Conservation (phyloP, 1,140 invertebrate species). For the Zaprionus ghesquierei region DNA sequence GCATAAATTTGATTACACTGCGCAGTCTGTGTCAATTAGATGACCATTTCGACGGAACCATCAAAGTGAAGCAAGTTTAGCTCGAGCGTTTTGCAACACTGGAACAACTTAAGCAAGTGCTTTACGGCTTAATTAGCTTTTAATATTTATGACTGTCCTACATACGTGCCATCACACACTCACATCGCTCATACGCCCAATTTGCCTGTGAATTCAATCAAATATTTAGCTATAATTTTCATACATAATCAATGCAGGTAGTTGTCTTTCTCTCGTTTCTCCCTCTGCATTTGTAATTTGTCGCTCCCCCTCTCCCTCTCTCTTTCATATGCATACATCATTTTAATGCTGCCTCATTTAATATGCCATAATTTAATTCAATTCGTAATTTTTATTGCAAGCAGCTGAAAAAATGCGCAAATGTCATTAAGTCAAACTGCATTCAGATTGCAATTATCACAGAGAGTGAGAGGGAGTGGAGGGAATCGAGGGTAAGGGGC, state of each 20-base stretch:
- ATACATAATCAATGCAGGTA: constrained; percentile 36
- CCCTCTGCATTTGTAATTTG: constrained; percentile 9
- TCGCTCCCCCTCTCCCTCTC: background rate
- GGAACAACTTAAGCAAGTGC: background rate
- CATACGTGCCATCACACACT: background rate
- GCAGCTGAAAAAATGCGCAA: constrained; percentile 56
- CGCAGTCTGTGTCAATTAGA: constrained; percentile 67
- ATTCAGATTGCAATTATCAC: constrained; percentile 30
- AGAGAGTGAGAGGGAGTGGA: background rate
- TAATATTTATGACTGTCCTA: constrained; percentile 48
- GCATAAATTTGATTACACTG: constrained; percentile 76
- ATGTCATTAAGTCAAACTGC: constrained; percentile 50
- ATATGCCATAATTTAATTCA: constrained; percentile 53
- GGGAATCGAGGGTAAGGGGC: background rate
- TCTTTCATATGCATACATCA: constrained; percentile 13
- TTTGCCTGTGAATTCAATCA: constrained; percentile 30
- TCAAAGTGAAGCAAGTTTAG: background rate
- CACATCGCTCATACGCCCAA: constrained; percentile 41
- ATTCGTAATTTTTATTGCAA: constrained; percentile 43
- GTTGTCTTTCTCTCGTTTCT: background rate
- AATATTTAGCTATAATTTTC: constrained; percentile 47
- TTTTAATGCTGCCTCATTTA: constrained; percentile 36
- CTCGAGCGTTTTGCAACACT: too few species aligned
- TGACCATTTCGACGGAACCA: constrained; percentile 15
- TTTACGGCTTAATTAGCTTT: constrained; percentile 32